Base-by-base conservation (phyloP, 2,888 invertebrate genomes). In the Noctua fimbriata region DNA sequence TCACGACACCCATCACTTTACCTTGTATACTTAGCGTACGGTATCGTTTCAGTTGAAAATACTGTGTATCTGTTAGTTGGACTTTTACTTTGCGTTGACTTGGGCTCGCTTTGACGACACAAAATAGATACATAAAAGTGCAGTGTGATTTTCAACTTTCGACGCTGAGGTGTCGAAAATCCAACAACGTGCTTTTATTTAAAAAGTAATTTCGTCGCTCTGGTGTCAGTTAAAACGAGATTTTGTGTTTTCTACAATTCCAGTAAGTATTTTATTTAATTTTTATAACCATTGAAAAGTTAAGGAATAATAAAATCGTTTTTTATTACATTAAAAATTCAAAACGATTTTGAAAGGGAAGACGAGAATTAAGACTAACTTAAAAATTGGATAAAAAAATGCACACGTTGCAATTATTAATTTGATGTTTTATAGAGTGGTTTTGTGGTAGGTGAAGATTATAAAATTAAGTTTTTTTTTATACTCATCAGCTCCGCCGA, bases 401-500 rank as follows among this genome's bases (percentile, higher is more conserved):
- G 65, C 36, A 36, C 10, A 36, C 10, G 21, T 65, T 12, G 32
- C 32, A 32, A 36, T 21, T 65, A 21, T 32, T 24, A 6, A 28
- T 60, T 28, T 16, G 10, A 10, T 21, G 10, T 21, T 65, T 36
- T 36, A 12, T 21, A 21, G 4, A 16, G 9, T 4, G 21, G 21
- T 21, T 10, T 18, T 18, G n/a, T 44, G n/a, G 6, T n/a, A 24
- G 65, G 44, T 44, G 9, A 44, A 44, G n/a, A 16, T 67, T 14
- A 66, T 66, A n/a, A 66, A 66, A 44, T 67, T 44, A 67, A 44
- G 16, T 14, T 67, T 47, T 36, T 47, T 36, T 44, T 67, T 41
- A 79, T 71, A 89, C 85, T 88, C 89, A 90, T 83, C 86, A 88
- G 74, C 89, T 89, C 85, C 86, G 79, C 82, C 76, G 75, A 79